Evolutionary conservation across 2,888 invertebrate genomes (phyloP).

Genomic region (Strigamia maritima): DNA sequence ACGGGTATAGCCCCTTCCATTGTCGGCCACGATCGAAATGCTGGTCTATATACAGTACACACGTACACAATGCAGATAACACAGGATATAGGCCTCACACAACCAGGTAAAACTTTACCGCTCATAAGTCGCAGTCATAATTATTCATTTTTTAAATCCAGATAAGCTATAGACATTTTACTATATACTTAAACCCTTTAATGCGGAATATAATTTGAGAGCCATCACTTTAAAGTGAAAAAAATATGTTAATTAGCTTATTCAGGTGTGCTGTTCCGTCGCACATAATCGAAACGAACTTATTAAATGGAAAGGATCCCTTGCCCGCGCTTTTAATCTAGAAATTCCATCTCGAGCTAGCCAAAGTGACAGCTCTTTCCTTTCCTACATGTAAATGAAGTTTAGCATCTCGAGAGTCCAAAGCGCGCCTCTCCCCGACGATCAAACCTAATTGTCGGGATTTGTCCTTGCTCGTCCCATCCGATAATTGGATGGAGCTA

Average conservation of each 20-base stretch:
- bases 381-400: slow-evolving; percentile 21
- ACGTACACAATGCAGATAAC: too few relatives aligned
- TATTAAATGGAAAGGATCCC: background rate
- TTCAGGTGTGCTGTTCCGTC: background rate
- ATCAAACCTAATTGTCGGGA: slow-evolving; percentile 29
- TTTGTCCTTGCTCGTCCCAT: slow-evolving; percentile 12
- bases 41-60: too few relatives aligned
- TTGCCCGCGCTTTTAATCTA: background rate
- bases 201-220: too few relatives aligned
- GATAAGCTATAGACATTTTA: too few relatives aligned
- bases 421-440: background rate
- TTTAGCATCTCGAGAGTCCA: slow-evolving; percentile 13
- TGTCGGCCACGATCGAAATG: too few relatives aligned
- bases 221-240: background rate
- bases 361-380: background rate
- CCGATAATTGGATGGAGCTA: slow-evolving; percentile 27
- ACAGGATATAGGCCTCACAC: too few relatives aligned
- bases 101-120: too few relatives aligned
- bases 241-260: background rate
- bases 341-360: background rate
- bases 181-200: too few relatives aligned
- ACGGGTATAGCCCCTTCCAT: too few relatives aligned
- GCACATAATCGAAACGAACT: background rate
- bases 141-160: too few relatives aligned
- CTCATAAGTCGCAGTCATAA: too few relatives aligned